A percentile compares a stretch with the other conserved stretches of the same genome.
These are phyloP conservation scores for Penelope pileata DNA, from an alignment of 2,113 vertebrate genomes.

Conservation along the genomic window DNA sequence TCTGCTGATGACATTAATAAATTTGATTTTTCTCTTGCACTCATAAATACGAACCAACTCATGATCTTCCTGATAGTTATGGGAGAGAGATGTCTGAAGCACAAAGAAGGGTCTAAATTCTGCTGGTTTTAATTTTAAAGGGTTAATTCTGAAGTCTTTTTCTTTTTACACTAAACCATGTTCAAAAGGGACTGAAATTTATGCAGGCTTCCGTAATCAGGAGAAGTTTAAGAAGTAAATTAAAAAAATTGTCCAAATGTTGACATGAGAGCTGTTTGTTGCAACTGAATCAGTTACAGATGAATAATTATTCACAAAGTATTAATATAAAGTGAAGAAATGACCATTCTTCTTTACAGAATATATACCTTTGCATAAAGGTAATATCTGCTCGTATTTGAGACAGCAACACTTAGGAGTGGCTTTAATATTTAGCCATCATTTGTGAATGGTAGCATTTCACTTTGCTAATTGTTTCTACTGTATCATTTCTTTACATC, in stretches of 20 bases:
- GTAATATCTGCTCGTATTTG: neutral
- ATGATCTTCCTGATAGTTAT: neutral
- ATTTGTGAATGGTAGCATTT: neutral
- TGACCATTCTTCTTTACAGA: neutral
- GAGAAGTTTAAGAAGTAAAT: neutral
- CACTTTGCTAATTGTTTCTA: neutral
- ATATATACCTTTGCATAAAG: neutral
- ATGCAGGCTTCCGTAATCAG: neutral
- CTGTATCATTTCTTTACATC: neutral
- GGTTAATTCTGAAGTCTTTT: neutral
- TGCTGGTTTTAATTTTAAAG: neutral
- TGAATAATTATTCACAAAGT: neutral
- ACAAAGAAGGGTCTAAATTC: neutral
- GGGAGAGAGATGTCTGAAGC: neutral
- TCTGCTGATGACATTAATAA: neutral
- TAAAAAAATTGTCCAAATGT: neutral
- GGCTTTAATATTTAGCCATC: neutral
- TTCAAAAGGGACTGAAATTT: neutral
- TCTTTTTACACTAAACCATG: neutral
- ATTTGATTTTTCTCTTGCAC: neutral
- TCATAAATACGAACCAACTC: neutral
- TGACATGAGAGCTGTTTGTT: neutral
- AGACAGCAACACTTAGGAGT: neutral
- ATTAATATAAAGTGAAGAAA: neutral
- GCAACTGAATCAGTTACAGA: neutral